Conservation (phyloP, 2,888 invertebrate genomes). For the Baccha elongata region DNA sequence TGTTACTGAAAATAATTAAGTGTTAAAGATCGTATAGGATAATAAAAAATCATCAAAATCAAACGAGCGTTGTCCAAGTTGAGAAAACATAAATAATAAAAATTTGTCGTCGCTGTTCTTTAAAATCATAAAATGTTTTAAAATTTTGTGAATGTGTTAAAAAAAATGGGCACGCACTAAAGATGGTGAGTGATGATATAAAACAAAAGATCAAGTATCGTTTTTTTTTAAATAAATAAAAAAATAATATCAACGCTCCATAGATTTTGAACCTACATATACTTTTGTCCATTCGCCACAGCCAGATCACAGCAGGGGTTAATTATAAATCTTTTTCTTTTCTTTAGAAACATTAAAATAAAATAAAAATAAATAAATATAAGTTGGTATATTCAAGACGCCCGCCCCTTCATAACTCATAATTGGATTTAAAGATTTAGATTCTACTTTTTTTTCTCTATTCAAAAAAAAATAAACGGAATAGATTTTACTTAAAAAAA, state of each 20-base stretch:
- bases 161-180: constrained; percentile 23
- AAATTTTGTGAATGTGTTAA: background rate
- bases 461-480: constrained; percentile 4
- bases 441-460: constrained; percentile 17
- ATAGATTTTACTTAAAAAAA: constrained; percentile 33
- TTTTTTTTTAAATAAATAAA: constrained; percentile 8
- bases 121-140: constrained; percentile 38
- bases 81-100: constrained; percentile 13
- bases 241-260: background rate
- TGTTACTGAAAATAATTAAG: constrained; percentile 58
- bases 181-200: constrained; percentile 43
- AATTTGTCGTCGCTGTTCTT: constrained; percentile 4
- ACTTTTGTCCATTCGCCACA: constrained; percentile 29
- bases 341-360: background rate
- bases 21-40: constrained; percentile 52
- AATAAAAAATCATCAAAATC: constrained; percentile 33
- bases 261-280: background rate
- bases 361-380: background rate
- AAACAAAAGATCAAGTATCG: background rate
- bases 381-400: constrained; percentile 22
- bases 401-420: constrained; percentile 47
- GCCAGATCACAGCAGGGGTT: constrained; percentile 46
- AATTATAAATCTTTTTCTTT: constrained; percentile 43
- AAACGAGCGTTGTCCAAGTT: constrained; percentile 1
- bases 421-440: constrained; percentile 46